Evolutionary conservation across 2,888 invertebrate genomes (phyloP), one percentile per base, ranked within the genome.

Genomic region (Malthinus flaveolus): DNA sequence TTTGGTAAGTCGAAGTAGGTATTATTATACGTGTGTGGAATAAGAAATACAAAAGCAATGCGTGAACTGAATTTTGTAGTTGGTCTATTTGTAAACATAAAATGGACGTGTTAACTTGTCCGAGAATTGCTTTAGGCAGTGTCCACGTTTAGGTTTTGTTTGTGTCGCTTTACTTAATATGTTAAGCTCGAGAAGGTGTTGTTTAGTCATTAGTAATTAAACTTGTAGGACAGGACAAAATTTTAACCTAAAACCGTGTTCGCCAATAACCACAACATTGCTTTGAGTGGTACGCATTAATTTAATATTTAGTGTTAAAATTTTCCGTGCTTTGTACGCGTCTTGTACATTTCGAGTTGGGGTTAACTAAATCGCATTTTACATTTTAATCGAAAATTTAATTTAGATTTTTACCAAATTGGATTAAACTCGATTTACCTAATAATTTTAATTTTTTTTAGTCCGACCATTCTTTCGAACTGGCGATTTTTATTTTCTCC

Each of bases 31-130:
- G 59, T 50, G 59, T 53, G 33, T 37, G 15, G 59, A 55, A 59
- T 59, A 32, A 31, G 32, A 32, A 55, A 54, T 59, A 32, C 37
- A 37, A 32, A 55, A 54, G 32, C 42, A 32, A 37, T 47, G 50
- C 54, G 55, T 55, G 55, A 37, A 32, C 34, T 13, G 55, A 54
- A 59, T 59, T 46, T 44, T 10, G 50, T 48, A 46, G 49, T 59
- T 55, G 34, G 39, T 39, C 34, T 55, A 54, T 59, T 59, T 59
- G 55, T 59, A 59, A 59, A 59, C 59, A 54, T 59, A 32, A 59
- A 59, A 50, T 59, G 50, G 50, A 55, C 46, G 55, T 51, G 59
- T 59, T 59, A 55, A 51, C 59, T 50, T 50, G 55, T 48, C 55
- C 34, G 52, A 36, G 50, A 42, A 37, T 59, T 54, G 49, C 59